Conservation (phyloP, 2,888 invertebrate genomes). For the Tenodera sinensis region DNA sequence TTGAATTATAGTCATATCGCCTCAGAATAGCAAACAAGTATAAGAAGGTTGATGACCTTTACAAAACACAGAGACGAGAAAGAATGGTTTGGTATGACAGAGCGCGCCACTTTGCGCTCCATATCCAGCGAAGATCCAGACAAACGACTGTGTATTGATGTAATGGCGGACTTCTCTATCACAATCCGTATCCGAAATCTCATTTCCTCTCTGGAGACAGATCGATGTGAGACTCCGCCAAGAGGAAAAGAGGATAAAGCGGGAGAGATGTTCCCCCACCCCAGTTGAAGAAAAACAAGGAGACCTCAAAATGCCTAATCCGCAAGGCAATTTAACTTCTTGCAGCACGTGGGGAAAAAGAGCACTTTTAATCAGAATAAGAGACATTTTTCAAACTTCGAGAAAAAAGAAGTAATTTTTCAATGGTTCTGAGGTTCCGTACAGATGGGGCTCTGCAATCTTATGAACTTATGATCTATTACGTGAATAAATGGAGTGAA, state of each 20-base stretch:
- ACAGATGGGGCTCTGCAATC: background rate
- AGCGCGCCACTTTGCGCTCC: background rate
- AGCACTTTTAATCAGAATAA: background rate
- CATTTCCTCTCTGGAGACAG: background rate
- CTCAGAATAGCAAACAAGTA: background rate
- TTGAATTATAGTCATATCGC: too few species aligned
- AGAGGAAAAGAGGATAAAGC: background rate
- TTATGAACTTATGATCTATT: background rate
- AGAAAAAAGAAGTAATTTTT: background rate
- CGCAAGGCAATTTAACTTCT: background rate
- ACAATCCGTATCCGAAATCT: background rate
- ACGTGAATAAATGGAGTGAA: too few species aligned
- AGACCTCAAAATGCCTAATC: background rate
- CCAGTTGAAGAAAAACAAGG: background rate
- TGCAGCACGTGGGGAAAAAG: background rate
- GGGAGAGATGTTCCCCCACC: background rate
- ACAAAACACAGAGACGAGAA: background rate
- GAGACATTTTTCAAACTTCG: background rate
- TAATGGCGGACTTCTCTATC: background rate
- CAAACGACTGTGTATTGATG: background rate
- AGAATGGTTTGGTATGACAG: background rate
- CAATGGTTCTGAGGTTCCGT: background rate
- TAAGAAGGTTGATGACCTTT: background rate
- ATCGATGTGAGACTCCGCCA: background rate
- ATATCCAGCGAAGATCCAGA: background rate